Conservation (phyloP, 2,113 vertebrate species). For the Panthera tigris region DNA sequence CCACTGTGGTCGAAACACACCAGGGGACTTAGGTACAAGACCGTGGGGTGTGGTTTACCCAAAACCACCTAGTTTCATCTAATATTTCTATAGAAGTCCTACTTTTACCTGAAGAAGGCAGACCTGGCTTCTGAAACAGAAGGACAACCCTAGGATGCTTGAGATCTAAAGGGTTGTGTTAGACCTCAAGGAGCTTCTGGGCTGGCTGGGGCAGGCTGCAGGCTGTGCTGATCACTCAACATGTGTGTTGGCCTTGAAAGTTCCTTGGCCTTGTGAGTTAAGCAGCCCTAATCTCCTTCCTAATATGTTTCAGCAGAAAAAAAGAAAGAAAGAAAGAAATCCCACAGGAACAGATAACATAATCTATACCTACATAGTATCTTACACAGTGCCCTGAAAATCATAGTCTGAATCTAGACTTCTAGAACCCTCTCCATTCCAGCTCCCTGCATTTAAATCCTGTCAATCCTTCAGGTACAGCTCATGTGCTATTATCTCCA, state of each 20-base stretch:
- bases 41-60: not conserved
- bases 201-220: no score
- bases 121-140: not conserved
- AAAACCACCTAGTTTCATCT: not conserved
- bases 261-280: not conserved
- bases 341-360: conserved; percentile 25
- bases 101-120: not conserved
- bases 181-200: not conserved
- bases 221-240: not conserved
- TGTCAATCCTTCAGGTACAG: not conserved
- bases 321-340: not conserved
- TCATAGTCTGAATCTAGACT: not conserved
- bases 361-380: not conserved
- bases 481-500: not conserved
- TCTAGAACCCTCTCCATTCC: not conserved
- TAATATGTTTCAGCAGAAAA: conserved; percentile 38
- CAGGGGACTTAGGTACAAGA: not conserved
- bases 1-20: not conserved
- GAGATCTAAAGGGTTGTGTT: not conserved
- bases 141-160: not conserved
- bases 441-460: not conserved
- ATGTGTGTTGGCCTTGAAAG: not conserved
- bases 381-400: conserved; percentile 23
- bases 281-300: conserved; percentile 17
- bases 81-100: not conserved